Evolutionary conservation across 2,888 invertebrate species (phyloP).

Genomic region (Acanthopleura granulata): DNA sequence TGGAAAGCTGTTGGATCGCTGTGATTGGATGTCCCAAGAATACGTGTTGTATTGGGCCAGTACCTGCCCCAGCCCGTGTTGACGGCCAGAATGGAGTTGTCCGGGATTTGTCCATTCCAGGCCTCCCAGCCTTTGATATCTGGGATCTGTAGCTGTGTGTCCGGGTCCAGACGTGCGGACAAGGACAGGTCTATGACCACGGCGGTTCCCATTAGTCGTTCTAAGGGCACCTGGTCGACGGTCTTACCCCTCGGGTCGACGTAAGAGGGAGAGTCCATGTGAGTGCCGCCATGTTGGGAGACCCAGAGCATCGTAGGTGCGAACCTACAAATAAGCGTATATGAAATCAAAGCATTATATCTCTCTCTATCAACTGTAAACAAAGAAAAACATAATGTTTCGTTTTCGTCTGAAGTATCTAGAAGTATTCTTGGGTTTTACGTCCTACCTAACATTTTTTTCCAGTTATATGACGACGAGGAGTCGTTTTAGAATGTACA

Average conservation of each 20-base stretch:
- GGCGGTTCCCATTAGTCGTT: slow-evolving; percentile 24
- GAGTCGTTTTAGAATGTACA: no score
- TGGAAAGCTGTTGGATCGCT: slow-evolving; percentile 9
- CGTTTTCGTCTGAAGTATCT: no score
- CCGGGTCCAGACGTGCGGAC: slow-evolving; percentile 21
- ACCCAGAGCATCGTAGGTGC: background rate
- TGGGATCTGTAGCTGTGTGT: slow-evolving; percentile 23
- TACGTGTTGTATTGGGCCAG: background rate
- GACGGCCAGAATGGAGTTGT: slow-evolving; percentile 27
- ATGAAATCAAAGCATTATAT: no score
- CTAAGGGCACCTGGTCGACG: slow-evolving; percentile 26
- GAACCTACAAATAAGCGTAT: background rate
- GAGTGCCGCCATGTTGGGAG: slow-evolving; percentile 28
- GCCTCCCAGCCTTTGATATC: slow-evolving; percentile 27
- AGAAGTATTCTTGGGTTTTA: no score
- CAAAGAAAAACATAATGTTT: no score
- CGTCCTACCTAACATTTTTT: no score
- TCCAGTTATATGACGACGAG: no score
- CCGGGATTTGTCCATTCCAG: slow-evolving; percentile 25
- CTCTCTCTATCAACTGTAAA: no score
- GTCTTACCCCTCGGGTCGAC: background rate
- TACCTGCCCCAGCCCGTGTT: slow-evolving; percentile 22
- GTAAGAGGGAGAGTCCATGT: slow-evolving; percentile 25
- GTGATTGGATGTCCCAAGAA: background rate
- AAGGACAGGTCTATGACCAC: slow-evolving; percentile 28